Evolutionary conservation across 2,797 vertebrate genomes (phyloP).

Genomic region (Diplodus sargus): DNA sequence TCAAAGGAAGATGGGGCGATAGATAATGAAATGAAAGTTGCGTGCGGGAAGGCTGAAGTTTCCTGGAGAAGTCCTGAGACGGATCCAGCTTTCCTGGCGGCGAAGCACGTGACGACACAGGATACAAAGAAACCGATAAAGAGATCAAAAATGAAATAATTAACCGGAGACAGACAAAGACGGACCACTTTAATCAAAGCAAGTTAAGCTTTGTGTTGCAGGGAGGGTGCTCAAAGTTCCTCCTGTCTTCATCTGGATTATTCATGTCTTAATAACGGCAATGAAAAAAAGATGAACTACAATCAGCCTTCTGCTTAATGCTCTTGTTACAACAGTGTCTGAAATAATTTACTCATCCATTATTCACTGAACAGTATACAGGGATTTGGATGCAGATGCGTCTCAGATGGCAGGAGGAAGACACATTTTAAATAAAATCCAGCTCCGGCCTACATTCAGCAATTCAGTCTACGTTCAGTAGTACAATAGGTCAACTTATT

Average conservation of each 20-base stretch:
- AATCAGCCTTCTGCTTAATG: slow-evolving; percentile 17
- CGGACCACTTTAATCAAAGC: slow-evolving; percentile 15
- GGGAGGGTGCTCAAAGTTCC: slow-evolving; percentile 12
- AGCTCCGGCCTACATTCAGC: not conserved
- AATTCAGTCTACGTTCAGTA: no score
- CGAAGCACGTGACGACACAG: slow-evolving; percentile 7
- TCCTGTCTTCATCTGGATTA: slow-evolving; percentile 48
- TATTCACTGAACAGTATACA: slow-evolving; percentile 19
- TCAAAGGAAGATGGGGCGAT: slow-evolving; percentile 38
- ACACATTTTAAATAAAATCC: not conserved
- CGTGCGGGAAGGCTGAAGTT: slow-evolving; percentile 18
- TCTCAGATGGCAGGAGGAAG: not conserved
- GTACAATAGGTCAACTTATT: no score
- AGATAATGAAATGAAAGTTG: slow-evolving; percentile 24
- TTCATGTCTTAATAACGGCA: slow-evolving; percentile 55
- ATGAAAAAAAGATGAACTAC: slow-evolving; percentile 63
- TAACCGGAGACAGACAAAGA: slow-evolving; percentile 17
- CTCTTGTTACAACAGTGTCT: slow-evolving; percentile 2
- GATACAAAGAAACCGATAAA: slow-evolving; percentile 20
- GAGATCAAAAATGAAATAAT: slow-evolving; percentile 21
- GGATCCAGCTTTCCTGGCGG: slow-evolving; percentile 17
- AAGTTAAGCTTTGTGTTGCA: slow-evolving; percentile 9
- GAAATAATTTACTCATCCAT: slow-evolving; percentile 30
- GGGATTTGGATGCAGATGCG: not conserved
- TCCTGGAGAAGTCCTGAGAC: slow-evolving; percentile 13